Evolutionary conservation across 1,140 invertebrate species (phyloP), one percentile per base, ranked within the genome.

Genomic region (Drosophila trapezifrons): DNA sequence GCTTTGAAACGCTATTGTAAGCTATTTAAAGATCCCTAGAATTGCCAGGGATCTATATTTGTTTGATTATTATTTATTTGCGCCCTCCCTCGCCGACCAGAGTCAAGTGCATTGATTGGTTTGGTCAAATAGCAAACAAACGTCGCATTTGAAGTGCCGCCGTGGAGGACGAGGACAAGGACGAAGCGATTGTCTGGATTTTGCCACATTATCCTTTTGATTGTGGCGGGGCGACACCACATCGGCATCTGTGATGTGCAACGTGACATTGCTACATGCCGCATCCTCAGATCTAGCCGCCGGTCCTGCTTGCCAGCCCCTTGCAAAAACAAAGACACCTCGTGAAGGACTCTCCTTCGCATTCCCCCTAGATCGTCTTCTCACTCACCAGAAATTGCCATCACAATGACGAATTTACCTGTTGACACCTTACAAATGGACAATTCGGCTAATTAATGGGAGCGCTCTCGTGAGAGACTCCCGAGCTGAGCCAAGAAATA

Each of bases 121-220:
- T 69, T 71, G 71, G 64, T 54, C 80, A 83, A 89, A 87, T 45
- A 89, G 65, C 67, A 80, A 80, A 74, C 73, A 80, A 69, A 63
- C 57, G 56, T 20, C 46, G 35, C 70, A 87, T 83, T 87, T 87
- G 80, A 87, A 89, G 83, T 87, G 83, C 72, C 84, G 72, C 84
- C 58, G 64, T 83, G 84, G 76, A 86, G 84, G 76, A 86, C 70
- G 29, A 9, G 29, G 29, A 32, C 8, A 9, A 32, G 29, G 32
- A 52, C 49, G 29, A 35, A 78, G 52, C 84, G 67, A 84, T 89
- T 90, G 85, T 89, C 64, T 74, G 81, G 85, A 89, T 90, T 90
- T 89, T 80, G 85, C 85, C 80, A 89, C 85, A 90, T 90, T 89
- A 89, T 90, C 85, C 85, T 90, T 89, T 85, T 66, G 47, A 78